These are phyloP conservation scores for Delia radicum DNA, from an alignment of 1,140 invertebrate genomes.

Conservation along the genomic window DNA sequence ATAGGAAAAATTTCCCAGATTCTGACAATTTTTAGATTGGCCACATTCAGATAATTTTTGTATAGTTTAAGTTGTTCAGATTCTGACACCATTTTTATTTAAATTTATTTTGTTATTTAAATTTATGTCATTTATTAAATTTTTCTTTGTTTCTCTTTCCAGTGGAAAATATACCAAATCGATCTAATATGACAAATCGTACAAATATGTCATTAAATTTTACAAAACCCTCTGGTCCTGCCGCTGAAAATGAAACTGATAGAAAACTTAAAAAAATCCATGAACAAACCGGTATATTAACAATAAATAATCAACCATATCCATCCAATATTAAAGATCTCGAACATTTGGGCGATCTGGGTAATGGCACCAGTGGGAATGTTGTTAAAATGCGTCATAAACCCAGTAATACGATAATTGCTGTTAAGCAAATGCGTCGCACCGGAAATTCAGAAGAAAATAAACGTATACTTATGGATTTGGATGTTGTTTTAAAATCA, in stretches of 20 bases:
- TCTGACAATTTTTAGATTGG: too few species aligned
- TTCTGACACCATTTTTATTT: too few species aligned
- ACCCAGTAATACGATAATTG: slow-evolving; percentile 81
- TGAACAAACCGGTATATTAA: slow-evolving; percentile 76
- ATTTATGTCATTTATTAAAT: not conserved
- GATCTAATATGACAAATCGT: not conserved
- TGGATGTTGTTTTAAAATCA: slow-evolving; percentile 95
- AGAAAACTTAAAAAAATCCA: slow-evolving; percentile 59
- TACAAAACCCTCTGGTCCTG: slow-evolving; percentile 49
- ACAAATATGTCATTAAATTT: not conserved
- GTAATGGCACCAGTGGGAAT: slow-evolving; percentile 95
- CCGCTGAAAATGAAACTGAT: slow-evolving; percentile 58
- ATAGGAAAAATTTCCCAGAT: too few species aligned
- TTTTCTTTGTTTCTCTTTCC: too few species aligned
- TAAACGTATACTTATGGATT: slow-evolving; percentile 97
- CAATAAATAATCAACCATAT: slow-evolving; percentile 76
- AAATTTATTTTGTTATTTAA: not conserved
- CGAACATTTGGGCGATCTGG: slow-evolving; percentile 85
- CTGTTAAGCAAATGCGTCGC: slow-evolving; percentile 98
- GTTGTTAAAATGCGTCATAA: slow-evolving; percentile 95
- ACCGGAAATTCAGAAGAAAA: slow-evolving; percentile 96
- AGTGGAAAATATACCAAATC: slow-evolving; percentile 25
- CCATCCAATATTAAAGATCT: slow-evolving; percentile 85
- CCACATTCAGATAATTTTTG: too few species aligned
- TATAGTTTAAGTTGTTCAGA: too few species aligned